Base-by-base conservation (phyloP, 1,140 invertebrate species). In the Bombus affinis region DNA sequence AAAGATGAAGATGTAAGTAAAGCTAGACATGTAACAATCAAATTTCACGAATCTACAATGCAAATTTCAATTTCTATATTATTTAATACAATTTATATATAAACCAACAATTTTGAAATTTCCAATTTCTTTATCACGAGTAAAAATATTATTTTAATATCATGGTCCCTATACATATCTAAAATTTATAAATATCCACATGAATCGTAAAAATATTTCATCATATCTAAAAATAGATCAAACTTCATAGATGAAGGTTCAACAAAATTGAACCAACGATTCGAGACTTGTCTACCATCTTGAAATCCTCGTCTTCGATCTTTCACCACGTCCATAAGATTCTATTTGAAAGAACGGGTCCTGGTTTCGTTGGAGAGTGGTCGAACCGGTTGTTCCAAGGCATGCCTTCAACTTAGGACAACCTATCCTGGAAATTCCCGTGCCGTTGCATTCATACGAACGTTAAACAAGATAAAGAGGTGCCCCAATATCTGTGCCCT, bases 301-400 rank as follows among this genome's bases (percentile, higher is more conserved):
- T 82, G 62, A 35, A 22, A 25, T n/a, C 28, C 18, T 22, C 47
- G 47, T 44, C 47, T 37, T 12, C 4, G 47, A 44, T 80, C 13
- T n/a, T 39, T 35, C 42, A 25, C 1, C n/a, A 42, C 10, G 25
- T 37, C 5, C 32, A 8, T 47, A 53, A 32, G 32, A 28, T 39
- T n/a, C 15, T 25, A 3, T 6, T 32, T 2, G 22, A 32, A 28
- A 68, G 35, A 62, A 68, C 65, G 74, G 39, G 62, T 85, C 22
- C 22, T 39, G 22, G 15, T 53, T 81, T 62, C 57, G 2, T 80
- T 68, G 10, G 22, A 57, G 73, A 86, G 80, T 77, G 62, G 80
- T 86, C 62, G 85, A 83, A 83, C 81, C 73, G 85, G 85, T 86
- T 83, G 73, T 32, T 37, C 9, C 62, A n/a, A 73, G 85, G 85